Conservation (phyloP, 2,797 vertebrate genomes). For the Ispidina picta region DNA sequence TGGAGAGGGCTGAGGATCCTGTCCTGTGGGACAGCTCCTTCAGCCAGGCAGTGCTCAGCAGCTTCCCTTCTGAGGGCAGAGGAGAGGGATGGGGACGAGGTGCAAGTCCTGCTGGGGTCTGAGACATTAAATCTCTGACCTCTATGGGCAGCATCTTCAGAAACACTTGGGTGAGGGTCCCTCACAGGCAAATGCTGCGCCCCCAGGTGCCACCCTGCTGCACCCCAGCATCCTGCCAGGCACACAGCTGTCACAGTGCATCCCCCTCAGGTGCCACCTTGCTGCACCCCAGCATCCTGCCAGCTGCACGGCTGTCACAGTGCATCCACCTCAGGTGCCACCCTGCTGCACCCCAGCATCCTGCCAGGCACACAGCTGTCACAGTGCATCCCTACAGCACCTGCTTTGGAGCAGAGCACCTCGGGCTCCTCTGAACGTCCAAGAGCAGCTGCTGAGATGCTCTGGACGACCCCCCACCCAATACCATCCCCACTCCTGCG, state of each 20-base stretch:
- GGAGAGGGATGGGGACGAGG: background rate
- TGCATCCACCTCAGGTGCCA: no score
- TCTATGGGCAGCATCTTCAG: background rate
- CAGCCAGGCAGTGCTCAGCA: background rate
- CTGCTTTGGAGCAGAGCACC: background rate
- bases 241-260: rapidly evolving
- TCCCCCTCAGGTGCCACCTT: background rate
- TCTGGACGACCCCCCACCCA: background rate
- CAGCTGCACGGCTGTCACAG: rapidly evolving
- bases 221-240: rapidly evolving
- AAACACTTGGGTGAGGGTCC: background rate
- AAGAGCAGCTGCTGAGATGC: background rate
- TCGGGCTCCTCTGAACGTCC: background rate
- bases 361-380: rapidly evolving
- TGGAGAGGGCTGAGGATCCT: background rate
- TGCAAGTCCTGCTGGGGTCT: background rate
- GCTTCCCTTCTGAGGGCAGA: background rate
- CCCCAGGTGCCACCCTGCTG: rapidly evolving
- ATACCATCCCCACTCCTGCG: background rate
- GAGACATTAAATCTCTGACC: background rate
- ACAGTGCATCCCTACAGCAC: rapidly evolving
- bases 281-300: rapidly evolving
- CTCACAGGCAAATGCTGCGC: rapidly evolving
- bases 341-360: rapidly evolving
- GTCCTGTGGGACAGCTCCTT: background rate